phyloP scores from a whole-genome alignment of 2,888 invertebrate species.

The Conomelus anceps region DNA sequence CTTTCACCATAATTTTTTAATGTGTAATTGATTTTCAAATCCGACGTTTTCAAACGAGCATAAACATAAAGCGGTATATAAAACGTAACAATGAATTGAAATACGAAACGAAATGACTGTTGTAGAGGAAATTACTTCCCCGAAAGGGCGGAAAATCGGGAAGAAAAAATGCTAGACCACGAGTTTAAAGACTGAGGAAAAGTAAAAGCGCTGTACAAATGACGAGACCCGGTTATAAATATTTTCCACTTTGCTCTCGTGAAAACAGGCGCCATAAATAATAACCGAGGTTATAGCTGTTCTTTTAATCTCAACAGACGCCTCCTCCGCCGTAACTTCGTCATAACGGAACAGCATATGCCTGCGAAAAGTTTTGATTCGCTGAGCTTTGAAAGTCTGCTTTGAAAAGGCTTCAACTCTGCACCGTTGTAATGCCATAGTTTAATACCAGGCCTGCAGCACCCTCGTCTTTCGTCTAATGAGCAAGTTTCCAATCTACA shows the following conservation, averaged over 20 bases:
- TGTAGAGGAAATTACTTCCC: neutral
- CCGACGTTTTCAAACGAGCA: no score
- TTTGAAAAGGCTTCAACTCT: neutral
- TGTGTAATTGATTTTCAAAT: no score
- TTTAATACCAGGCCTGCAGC: neutral
- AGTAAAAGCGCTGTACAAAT: neutral
- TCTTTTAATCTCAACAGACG: neutral
- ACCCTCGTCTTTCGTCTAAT: no score
- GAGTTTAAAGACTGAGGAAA: neutral
- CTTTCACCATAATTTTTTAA: no score
- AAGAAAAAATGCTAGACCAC: neutral
- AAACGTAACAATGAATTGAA: no score
- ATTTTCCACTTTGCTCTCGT: neutral
- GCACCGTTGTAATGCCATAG: neutral
- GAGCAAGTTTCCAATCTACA: neutral
- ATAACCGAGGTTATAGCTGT: neutral
- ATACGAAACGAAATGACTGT: neutral
- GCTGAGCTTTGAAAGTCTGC: neutral
- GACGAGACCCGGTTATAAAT: neutral
- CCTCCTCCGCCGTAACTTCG: neutral
- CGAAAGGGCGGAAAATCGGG: neutral
- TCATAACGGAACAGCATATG: neutral
- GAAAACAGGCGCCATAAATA: neutral
- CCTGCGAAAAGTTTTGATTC: neutral
- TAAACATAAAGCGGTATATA: neutral